phyloP scores from a whole-genome alignment of 1,140 invertebrate species.

The Macrobrachium rosenbergii region DNA sequence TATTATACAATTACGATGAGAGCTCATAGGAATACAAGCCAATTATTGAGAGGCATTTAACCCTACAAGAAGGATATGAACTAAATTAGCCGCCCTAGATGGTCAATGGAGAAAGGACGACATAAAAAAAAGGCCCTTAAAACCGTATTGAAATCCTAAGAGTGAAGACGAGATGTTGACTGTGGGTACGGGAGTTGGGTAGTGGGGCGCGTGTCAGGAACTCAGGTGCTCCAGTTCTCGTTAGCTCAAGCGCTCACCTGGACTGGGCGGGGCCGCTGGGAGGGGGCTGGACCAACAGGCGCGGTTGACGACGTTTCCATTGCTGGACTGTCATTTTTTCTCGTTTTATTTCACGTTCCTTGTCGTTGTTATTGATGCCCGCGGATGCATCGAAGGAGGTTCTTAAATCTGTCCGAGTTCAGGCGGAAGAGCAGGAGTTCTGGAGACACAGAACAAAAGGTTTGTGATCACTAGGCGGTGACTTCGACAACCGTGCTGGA shows the following conservation, averaged over 20 bases:
- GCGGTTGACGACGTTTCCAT: constrained; percentile 46
- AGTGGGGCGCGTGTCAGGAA: constrained; percentile 42
- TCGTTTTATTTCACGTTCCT: not conserved
- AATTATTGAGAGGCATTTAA: no score
- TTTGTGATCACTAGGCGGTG: constrained; percentile 38
- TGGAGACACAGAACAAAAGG: not conserved
- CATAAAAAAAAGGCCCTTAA: not conserved
- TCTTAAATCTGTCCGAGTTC: constrained; percentile 26
- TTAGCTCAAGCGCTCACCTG: constrained; percentile 56
- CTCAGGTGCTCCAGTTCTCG: constrained; percentile 62
- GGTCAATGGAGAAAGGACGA: not conserved
- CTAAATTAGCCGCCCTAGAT: no score
- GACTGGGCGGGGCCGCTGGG: constrained; percentile 49
- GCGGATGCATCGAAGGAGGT: not conserved
- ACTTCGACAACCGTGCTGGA: constrained; percentile 47
- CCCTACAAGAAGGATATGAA: no score
- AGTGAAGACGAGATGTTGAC: constrained; percentile 24
- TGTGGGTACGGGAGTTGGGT: constrained; percentile 1
- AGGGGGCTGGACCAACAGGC: constrained; percentile 47
- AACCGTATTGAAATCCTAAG: constrained; percentile 7
- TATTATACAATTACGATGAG: no score
- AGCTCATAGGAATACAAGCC: no score
- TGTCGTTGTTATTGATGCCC: not conserved
- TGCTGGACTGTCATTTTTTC: not conserved
- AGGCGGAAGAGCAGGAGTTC: not conserved